Percentiles rank a stretch among this genome's conserved stretches.
phyloP scores from a whole-genome alignment of 2,797 vertebrate species.

The Sebastes trivittatus region DNA sequence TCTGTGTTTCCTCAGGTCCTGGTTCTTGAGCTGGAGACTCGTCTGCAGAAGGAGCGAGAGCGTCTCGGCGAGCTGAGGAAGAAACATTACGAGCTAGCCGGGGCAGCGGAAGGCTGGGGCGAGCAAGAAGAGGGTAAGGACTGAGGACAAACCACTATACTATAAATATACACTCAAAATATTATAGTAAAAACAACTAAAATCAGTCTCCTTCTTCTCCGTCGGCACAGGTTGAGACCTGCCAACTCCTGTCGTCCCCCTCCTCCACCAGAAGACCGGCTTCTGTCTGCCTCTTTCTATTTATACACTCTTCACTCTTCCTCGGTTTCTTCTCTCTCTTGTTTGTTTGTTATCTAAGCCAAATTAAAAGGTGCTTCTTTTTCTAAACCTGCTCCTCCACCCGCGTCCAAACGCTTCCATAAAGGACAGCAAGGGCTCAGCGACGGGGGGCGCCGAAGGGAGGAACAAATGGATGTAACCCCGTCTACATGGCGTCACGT shows the following conservation, averaged over 20 bases:
- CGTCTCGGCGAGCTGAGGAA: constrained; percentile 95
- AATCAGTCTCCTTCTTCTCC: constrained; percentile 21
- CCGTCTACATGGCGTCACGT: not conserved
- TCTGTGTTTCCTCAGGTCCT: constrained; percentile 84
- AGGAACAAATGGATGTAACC: constrained; percentile 19
- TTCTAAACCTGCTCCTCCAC: constrained; percentile 46
- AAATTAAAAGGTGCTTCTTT: constrained; percentile 84
- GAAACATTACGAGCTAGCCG: constrained; percentile 96
- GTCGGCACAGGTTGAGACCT: constrained; percentile 78
- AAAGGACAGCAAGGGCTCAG: constrained; percentile 47
- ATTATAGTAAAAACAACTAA: not conserved
- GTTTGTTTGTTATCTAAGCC: constrained; percentile 73
- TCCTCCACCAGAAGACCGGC: constrained; percentile 43
- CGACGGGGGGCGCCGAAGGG: not conserved
- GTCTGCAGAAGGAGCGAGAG: constrained; percentile 94
- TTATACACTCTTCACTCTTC: constrained; percentile 58
- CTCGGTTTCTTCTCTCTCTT: constrained; percentile 26
- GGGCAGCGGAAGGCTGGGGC: constrained; percentile 95
- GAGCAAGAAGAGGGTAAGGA: constrained; percentile 80
- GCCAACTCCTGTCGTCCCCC: not conserved
- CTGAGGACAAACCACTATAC: accelerated
- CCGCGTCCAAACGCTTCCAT: constrained; percentile 46
- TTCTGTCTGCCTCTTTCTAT: constrained; percentile 66
- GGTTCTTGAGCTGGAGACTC: constrained; percentile 94
- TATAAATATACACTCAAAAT: not conserved